Evolutionary conservation across 2,113 vertebrate genomes (phyloP), one percentile per base, ranked within the genome.

Genomic region (Picathartes gymnocephalus): DNA sequence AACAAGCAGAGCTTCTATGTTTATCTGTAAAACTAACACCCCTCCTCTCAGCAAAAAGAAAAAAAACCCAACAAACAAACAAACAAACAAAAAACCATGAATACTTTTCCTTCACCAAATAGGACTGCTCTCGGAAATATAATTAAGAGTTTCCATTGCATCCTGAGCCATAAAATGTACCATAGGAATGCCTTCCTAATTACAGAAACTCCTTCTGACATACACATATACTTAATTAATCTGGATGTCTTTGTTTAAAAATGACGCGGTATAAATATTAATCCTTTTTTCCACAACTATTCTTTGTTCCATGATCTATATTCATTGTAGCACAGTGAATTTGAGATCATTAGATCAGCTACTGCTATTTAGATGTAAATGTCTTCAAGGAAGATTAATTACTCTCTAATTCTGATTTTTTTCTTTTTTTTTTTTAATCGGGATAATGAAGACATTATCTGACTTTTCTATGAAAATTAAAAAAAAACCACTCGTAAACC

Each of bases 291-390:
- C 5, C 2, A 27, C 47, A 72, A 83, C 44, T 80, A 47, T 35
- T 77, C 65, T 96, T 94, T 81, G 54, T 95, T 96, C 40, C 40
- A n/a, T 7, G 3, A 90, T 96, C 76, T 92, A 86, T 20, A 88
- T 82, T 93, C 73, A 87, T 60, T 65, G 70, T 74, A 87, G 66
- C 86, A 82, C 66, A 45, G 25, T 78, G 79, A 87, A 74, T 94
- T 86, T 93, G 71, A 85, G 84, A 95, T 96, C 92, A 96, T 92
- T 95, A 95, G 88, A 96, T 96, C 76, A 94, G 66, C 93, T 95
- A 78, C 80, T 88, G 61, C 86, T 94, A 90, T 97, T 97, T 93
- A 95, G 88, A 96, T 95, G 93, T 92, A 97, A 95, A 97, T 96
- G 76, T 88, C 77, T 97, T 95, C 50, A 81, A 95, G 85, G 10